phyloP scores from a whole-genome alignment of 2,113 vertebrate species.

The Pyxicephalus adspersus region DNA sequence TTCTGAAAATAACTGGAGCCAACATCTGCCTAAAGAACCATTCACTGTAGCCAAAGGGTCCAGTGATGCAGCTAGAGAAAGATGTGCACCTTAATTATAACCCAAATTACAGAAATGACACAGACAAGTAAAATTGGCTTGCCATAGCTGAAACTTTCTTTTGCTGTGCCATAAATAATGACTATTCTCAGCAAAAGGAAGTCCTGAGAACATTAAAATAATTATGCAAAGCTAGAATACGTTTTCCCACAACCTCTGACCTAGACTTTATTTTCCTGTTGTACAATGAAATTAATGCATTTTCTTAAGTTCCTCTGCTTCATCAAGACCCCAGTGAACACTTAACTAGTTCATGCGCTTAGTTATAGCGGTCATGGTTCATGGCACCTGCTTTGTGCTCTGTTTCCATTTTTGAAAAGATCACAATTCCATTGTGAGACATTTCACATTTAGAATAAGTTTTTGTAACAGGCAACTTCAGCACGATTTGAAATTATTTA shows the following conservation, averaged over 20 bases:
- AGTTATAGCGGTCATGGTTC: too few relatives aligned
- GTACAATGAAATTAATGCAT: constrained; percentile 15
- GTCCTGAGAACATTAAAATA: constrained; percentile 44
- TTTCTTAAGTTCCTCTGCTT: background rate
- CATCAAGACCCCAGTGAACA: background rate
- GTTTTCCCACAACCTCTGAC: constrained; percentile 54
- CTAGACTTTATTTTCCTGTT: constrained; percentile 22
- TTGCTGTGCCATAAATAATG: constrained; percentile 16
- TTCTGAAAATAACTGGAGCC: background rate
- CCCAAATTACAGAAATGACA: background rate
- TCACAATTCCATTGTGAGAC: too few relatives aligned
- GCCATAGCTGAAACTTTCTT: constrained; percentile 10
- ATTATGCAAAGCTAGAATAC: constrained; percentile 32
- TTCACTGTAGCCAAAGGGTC: background rate
- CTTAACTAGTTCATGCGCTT: background rate
- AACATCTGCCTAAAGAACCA: constrained; percentile 3
- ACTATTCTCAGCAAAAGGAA: constrained; percentile 40
- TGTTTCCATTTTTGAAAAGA: too few relatives aligned
- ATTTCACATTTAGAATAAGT: too few relatives aligned
- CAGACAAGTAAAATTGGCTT: background rate
- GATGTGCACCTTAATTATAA: background rate
- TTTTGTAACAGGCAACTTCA: too few relatives aligned
- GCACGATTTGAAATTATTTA: too few relatives aligned
- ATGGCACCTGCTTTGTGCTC: too few relatives aligned
- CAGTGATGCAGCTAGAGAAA: too few relatives aligned